Conservation (phyloP, 2,888 invertebrate species). For the Litoditis marina region DNA sequence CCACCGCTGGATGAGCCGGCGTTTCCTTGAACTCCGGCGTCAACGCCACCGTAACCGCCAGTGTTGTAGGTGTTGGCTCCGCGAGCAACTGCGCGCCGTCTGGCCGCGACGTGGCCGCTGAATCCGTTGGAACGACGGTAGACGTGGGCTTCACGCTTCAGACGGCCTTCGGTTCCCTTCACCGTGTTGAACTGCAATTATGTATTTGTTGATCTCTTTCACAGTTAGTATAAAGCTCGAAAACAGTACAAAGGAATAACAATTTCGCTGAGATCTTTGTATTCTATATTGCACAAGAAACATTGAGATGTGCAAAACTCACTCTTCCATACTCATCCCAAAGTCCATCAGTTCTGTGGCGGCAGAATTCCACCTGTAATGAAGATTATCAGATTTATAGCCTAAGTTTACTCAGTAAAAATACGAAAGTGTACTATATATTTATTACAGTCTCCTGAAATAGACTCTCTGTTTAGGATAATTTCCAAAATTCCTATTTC, state of each 20-base stretch:
- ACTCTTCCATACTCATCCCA: conserved; percentile 46
- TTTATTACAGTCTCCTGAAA: too few relatives aligned
- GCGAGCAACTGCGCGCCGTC: conserved; percentile 5
- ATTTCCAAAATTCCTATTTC: too few relatives aligned
- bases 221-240: too few relatives aligned
- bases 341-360: conserved; percentile 41
- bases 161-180: conserved; percentile 12
- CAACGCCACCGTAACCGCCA: conserved; percentile 15
- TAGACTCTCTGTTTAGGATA: too few relatives aligned
- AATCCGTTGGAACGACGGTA: conserved; percentile 40
- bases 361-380: conserved; percentile 41
- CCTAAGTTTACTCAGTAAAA: too few relatives aligned
- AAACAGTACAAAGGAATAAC: too few relatives aligned
- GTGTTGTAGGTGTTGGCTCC: conserved; percentile 7
- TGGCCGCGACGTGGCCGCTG: conserved; percentile 41
- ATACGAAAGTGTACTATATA: too few relatives aligned
- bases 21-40: conserved; percentile 28
- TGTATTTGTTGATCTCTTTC: background rate
- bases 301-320: conserved; percentile 9
- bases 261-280: too few relatives aligned
- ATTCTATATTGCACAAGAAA: too few relatives aligned
- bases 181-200: conserved; percentile 13
- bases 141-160: conserved; percentile 19
- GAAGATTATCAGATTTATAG: too few relatives aligned
- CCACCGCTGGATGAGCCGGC: conserved; percentile 28